Evolutionary conservation across 2,797 vertebrate species (phyloP), one percentile per base, ranked within the genome.

Genomic region (Loris lydekkerianus): DNA sequence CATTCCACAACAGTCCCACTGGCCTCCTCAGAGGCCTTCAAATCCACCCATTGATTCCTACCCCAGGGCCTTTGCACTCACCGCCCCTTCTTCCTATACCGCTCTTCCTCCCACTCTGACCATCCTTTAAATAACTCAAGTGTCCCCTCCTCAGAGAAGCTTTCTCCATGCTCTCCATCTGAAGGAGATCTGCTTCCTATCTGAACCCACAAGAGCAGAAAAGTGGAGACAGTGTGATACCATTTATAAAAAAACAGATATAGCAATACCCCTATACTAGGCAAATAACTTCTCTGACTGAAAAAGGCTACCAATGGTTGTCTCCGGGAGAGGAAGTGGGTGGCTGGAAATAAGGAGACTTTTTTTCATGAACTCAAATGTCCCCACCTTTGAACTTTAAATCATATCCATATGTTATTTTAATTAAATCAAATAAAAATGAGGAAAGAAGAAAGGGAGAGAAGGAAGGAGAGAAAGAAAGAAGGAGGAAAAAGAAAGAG

Each of bases 401-500:
- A 67, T 18, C 58, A 34, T 43, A 49, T 76, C 25, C 49, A 69
- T 46, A 77, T 56, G 46, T 65, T 43, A 34, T 29, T 67, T 67
- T 93, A 93, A 91, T 76, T 72, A 96, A 90, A 63, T 77, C 29
- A 94, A 96, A 73, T 61, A 43, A 85, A 77, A 77, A 81, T 9
- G 15, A 81, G 1, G 31, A 34, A 69, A 46, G 23, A 17, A 49
- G 23, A 29, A 67, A 63, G n/a, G 46, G 60, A 61, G 65, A 23
- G 46, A 4, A 2, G 3, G 25, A 14, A 29, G 10, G 29, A 2
- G 17, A 37, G n/a, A 15, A 11, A 2, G 8, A 77, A 13, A 3
- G 11, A 27, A 72, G 87, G 0, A 34, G 29, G 3, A 7, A 11
- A 11, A 4, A 77, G 18, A 8, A 13, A 31, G 37, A 63, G 7